These are phyloP conservation scores for Stigmatopora nigra DNA, from an alignment of 2,113 vertebrate species.

Conservation along the genomic window DNA sequence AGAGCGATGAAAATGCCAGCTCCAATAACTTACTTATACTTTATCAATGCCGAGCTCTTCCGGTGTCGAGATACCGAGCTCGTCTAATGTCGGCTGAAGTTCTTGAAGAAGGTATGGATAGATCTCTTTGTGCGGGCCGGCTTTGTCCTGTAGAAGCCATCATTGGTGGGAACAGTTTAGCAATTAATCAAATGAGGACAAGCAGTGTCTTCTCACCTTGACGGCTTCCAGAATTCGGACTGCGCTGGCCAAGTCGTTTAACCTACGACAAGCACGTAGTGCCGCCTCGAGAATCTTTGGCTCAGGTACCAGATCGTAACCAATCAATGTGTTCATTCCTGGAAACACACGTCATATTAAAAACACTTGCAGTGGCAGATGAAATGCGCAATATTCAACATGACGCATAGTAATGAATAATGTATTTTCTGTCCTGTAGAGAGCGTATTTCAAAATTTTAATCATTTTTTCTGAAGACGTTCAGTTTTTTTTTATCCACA, in stretches of 20 bases:
- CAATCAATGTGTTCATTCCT: slow-evolving; percentile 92
- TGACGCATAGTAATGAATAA: not conserved
- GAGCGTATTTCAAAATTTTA: no score
- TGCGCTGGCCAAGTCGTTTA: slow-evolving; percentile 90
- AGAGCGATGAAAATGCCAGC: not conserved
- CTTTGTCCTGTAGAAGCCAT: slow-evolving; percentile 78
- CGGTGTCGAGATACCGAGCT: slow-evolving; percentile 92
- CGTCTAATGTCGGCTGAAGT: slow-evolving; percentile 84
- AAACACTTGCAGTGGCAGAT: not conserved
- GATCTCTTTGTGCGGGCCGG: slow-evolving; percentile 94
- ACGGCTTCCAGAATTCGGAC: slow-evolving; percentile 92
- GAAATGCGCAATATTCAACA: not conserved
- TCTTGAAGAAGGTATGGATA: slow-evolving; percentile 96
- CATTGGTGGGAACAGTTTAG: not conserved
- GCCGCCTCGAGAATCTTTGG: slow-evolving; percentile 97
- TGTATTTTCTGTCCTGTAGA: not conserved
- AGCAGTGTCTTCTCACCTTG: slow-evolving; percentile 73
- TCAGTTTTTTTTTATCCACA: no score
- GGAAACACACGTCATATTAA: not conserved
- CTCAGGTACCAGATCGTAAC: slow-evolving; percentile 95
- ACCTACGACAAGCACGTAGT: slow-evolving; percentile 84
- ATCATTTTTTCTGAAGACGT: no score
- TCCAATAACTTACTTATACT: slow-evolving; percentile 62
- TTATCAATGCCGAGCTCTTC: slow-evolving; percentile 94
- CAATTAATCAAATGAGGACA: not conserved